Evolutionary conservation across 2,797 vertebrate genomes (phyloP).

Genomic region (Selene dorsalis): DNA sequence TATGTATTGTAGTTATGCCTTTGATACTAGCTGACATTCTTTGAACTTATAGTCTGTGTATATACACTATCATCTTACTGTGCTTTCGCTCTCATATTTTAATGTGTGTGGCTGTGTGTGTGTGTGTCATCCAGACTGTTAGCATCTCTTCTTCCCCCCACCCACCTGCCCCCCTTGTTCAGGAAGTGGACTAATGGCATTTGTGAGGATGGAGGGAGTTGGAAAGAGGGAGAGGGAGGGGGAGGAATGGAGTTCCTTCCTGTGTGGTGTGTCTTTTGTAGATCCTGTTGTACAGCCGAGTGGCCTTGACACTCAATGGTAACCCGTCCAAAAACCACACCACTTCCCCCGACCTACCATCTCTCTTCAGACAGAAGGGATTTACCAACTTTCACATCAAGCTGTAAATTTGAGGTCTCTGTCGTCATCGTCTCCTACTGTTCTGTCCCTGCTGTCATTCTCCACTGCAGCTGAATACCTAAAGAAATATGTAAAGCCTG

Average conservation of each 20-base stretch:
- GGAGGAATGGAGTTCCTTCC: conserved; percentile 90
- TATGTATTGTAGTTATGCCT: conserved; percentile 4
- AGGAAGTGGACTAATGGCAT: conserved; percentile 92
- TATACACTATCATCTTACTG: conserved; percentile 13
- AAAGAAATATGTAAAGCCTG: not conserved
- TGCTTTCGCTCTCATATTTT: conserved; percentile 27
- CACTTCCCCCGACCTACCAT: conserved; percentile 1
- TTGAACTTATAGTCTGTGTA: conserved; percentile 9
- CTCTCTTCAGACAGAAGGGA: not conserved
- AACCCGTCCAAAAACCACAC: conserved; percentile 23
- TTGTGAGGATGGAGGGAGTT: conserved; percentile 83
- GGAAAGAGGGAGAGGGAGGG: conserved; percentile 78
- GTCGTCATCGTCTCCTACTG: not conserved
- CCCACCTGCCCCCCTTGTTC: conserved; percentile 76
- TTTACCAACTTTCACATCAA: not conserved
- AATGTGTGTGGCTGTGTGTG: conserved; percentile 21
- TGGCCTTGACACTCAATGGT: conserved; percentile 73
- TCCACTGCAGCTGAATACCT: not conserved
- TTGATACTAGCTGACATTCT: conserved; percentile 17
- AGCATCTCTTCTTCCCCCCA: conserved; percentile 68
- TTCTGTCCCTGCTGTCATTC: not conserved
- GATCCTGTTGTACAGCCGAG: conserved; percentile 87
- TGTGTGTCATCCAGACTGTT: conserved; percentile 49
- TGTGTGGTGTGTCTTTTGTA: conserved; percentile 90
- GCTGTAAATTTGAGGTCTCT: not conserved